Evolutionary conservation across 2,113 vertebrate species (phyloP).

Genomic region (Hucho hucho): DNA sequence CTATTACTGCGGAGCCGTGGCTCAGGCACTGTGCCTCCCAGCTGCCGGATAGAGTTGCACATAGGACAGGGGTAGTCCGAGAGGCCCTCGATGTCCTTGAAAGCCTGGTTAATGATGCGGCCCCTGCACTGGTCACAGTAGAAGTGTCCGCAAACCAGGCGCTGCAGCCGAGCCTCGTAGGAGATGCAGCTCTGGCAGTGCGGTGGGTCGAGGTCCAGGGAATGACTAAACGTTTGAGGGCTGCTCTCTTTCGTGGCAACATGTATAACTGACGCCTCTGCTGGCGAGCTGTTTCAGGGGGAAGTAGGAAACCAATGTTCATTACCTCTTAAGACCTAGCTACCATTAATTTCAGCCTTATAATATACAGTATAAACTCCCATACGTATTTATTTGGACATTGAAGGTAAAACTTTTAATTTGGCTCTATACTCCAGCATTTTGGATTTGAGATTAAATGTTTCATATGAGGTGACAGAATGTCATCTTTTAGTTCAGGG

Average conservation of each 20-base stretch:
- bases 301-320: not conserved
- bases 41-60: slow-evolving; percentile 50
- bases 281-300: not conserved
- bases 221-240: slow-evolving; percentile 35
- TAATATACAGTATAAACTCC: no score
- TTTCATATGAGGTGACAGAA: no score
- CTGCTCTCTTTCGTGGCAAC: not conserved
- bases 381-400: no score
- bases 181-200: slow-evolving; percentile 61
- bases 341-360: no score
- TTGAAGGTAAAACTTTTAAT: no score
- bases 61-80: slow-evolving; percentile 51
- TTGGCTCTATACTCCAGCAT: no score
- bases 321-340: not conserved
- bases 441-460: no score
- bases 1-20: not conserved
- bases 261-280: slow-evolving; percentile 7
- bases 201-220: slow-evolving; percentile 33
- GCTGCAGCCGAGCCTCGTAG: slow-evolving; percentile 33
- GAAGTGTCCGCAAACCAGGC: slow-evolving; percentile 50
- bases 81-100: slow-evolving; percentile 58
- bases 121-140: slow-evolving; percentile 47
- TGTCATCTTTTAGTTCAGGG: no score
- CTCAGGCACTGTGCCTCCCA: slow-evolving; percentile 15
- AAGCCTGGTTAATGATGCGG: slow-evolving; percentile 54